phyloP scores from a whole-genome alignment of 2,797 vertebrate genomes.

The Catharus ustulatus region DNA sequence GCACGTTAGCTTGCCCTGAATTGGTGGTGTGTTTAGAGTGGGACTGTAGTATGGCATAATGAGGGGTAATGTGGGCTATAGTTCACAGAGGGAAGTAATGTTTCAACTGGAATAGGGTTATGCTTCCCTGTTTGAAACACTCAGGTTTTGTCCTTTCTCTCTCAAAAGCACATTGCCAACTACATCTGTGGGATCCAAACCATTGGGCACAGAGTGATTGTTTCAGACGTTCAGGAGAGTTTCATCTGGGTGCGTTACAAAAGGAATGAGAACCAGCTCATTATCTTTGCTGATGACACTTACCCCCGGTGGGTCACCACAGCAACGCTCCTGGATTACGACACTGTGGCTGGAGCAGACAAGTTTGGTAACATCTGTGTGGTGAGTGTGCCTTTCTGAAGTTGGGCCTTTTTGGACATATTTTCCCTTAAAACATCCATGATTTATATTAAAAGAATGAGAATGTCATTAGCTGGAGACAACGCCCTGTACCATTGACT shows the following conservation, averaged over 20 bases:
- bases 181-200: conserved; percentile 94
- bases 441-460: conserved; percentile 55
- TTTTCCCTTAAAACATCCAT: conserved; percentile 16
- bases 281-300: conserved; percentile 98
- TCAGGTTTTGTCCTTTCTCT: neutral
- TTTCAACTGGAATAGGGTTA: neutral
- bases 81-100: fast-evolving
- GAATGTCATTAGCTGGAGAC: neutral
- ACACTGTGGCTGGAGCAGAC: conserved; percentile 96
- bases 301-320: conserved; percentile 98
- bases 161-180: conserved; percentile 90
- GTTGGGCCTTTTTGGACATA: neutral
- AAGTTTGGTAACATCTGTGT: conserved; percentile 99
- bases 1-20: neutral
- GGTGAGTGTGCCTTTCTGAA: conserved; percentile 78
- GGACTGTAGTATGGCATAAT: neutral
- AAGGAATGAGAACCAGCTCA: conserved; percentile 97
- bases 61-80: neutral
- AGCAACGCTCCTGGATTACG: conserved; percentile 93
- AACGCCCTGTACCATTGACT: conserved; percentile 32
- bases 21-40: neutral
- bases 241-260: conserved; percentile 98
- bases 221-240: conserved; percentile 96
- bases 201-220: conserved; percentile 93
- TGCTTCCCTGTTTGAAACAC: neutral